Percentiles rank a stretch among this genome's conserved stretches.
Conservation (phyloP, 2,797 vertebrate species). For the Nothura maculosa region DNA sequence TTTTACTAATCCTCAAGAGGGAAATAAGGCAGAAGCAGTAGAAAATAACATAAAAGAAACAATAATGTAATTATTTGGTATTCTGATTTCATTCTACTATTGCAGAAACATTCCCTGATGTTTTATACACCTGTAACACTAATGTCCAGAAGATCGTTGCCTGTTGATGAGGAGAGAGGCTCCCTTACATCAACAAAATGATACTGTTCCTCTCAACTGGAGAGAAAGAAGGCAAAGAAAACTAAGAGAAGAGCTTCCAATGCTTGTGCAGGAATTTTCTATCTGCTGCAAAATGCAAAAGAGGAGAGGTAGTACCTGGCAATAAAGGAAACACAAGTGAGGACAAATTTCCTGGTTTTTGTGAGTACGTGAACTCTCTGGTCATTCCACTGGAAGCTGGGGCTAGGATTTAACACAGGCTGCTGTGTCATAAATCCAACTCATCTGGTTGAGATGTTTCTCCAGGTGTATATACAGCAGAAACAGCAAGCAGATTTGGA, state of each 20-base stretch:
- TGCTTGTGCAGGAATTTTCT: not conserved
- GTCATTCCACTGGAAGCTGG: not conserved
- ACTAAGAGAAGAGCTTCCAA: accelerated
- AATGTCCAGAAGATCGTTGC: not conserved
- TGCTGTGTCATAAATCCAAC: not conserved
- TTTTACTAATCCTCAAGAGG: not conserved
- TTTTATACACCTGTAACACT: not conserved
- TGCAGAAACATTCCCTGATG: not conserved
- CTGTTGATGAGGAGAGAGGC: not conserved
- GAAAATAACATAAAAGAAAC: not conserved
- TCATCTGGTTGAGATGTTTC: not conserved
- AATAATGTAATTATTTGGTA: not conserved
- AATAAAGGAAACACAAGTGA: not conserved
- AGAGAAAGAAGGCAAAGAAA: not conserved
- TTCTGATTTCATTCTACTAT: accelerated
- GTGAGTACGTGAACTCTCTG: not conserved
- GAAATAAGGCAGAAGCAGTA: not conserved
- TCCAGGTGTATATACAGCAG: not conserved
- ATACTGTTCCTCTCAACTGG: not conserved
- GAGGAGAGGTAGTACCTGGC: not conserved
- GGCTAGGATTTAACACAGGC: not conserved
- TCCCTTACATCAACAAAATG: not conserved
- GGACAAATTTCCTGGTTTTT: not conserved
- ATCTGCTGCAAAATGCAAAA: not conserved
- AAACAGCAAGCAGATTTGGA: not conserved